Percentiles rank a stretch among this genome's conserved stretches.
Evolutionary conservation across 2,888 invertebrate genomes (phyloP).

Genomic region (Philonicus albiceps): DNA sequence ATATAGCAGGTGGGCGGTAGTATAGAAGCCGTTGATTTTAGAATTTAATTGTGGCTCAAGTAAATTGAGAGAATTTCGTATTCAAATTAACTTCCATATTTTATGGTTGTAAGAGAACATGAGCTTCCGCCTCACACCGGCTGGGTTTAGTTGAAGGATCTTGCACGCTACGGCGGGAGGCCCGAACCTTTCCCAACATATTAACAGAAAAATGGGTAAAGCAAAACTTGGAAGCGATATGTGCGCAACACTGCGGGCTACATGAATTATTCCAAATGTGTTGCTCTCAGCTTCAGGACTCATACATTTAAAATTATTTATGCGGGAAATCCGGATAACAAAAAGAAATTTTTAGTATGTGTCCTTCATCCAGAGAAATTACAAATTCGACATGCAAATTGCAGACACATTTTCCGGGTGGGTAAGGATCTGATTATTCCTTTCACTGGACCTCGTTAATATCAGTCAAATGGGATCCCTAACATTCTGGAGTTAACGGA

Average conservation of each 20-base stretch:
- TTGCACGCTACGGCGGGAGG: background rate
- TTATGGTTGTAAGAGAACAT: conserved; percentile 36
- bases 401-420: background rate
- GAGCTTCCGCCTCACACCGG: conserved; percentile 5
- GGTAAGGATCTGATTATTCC: background rate
- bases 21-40: conserved; percentile 32
- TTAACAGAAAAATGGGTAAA: background rate
- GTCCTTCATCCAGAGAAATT: background rate
- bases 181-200: background rate
- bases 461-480: background rate
- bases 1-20: background rate
- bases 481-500: background rate
- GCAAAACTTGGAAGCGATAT: background rate
- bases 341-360: background rate
- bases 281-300: background rate
- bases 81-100: conserved; percentile 42
- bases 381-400: conserved; percentile 33
- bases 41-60: conserved; percentile 40
- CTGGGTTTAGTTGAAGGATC: background rate
- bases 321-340: background rate
- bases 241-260: background rate
- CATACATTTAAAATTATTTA: conserved; percentile 36
- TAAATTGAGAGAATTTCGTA: conserved; percentile 37
- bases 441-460: background rate
- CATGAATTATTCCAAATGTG: conserved; percentile 13